phyloP scores from a whole-genome alignment of 2,113 vertebrate genomes.

The Platysteira castanea region DNA sequence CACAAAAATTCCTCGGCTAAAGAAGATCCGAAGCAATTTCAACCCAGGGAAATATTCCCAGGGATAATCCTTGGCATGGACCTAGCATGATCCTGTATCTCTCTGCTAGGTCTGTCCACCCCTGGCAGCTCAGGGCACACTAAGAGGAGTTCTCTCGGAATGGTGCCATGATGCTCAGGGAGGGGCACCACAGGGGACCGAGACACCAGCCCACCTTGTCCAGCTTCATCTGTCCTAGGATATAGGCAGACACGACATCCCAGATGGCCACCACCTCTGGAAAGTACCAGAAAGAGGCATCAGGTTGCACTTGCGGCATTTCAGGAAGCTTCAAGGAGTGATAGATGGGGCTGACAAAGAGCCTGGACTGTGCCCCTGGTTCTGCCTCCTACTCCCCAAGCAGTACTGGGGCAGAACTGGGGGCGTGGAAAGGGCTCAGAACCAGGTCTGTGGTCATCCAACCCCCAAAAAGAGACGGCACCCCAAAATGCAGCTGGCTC shows the following conservation, averaged over 20 bases:
- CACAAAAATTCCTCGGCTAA: not conserved
- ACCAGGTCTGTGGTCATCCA: not conserved
- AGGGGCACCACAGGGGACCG: not conserved
- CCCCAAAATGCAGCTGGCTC: not conserved
- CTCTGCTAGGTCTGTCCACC: not conserved
- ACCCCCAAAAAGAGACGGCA: not conserved
- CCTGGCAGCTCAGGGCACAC: not conserved
- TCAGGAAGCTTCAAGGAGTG: rapidly evolving
- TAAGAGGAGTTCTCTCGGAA: rapidly evolving
- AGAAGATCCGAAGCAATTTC: not conserved
- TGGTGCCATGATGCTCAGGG: not conserved
- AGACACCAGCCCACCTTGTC: not conserved
- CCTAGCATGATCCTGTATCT: not conserved
- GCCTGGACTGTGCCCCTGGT: not conserved
- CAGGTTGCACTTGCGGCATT: not conserved
- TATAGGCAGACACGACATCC: not conserved
- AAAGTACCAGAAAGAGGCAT: not conserved
- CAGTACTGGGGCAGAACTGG: not conserved
- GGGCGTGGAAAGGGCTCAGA: not conserved
- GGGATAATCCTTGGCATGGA: not conserved
- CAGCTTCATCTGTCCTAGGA: not conserved
- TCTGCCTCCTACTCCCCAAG: not conserved
- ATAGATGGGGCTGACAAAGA: not conserved
- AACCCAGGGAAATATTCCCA: not conserved
- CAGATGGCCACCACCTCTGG: not conserved